These are phyloP conservation scores for Epirrhoe alternata DNA, from an alignment of 2,888 invertebrate genomes.

Conservation along the genomic window DNA sequence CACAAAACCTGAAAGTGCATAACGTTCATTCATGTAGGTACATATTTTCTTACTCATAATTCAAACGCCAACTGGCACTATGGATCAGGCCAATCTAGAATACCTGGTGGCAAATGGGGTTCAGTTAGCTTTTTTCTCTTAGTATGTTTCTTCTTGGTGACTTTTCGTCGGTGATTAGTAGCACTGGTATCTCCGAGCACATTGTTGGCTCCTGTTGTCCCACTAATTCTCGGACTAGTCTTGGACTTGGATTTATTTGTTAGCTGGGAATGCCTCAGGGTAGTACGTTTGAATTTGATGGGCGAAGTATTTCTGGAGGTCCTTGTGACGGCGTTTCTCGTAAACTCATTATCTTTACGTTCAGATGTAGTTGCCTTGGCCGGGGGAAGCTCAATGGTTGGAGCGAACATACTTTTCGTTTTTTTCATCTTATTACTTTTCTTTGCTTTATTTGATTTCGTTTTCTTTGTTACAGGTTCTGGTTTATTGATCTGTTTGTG, in stretches of 20 bases:
- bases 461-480: slow-evolving; percentile 46
- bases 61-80: slow-evolving; percentile 9
- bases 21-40: slow-evolving; percentile 14
- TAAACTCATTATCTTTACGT: slow-evolving; percentile 36
- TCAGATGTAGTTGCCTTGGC: slow-evolving; percentile 46
- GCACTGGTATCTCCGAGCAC: slow-evolving; percentile 16
- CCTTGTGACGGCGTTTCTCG: slow-evolving; percentile 29
- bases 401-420: slow-evolving; percentile 49
- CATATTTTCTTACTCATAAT: neutral
- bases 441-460: slow-evolving; percentile 39
- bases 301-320: slow-evolving; percentile 47
- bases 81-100: slow-evolving; percentile 32
- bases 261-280: slow-evolving; percentile 30
- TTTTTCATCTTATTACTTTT: slow-evolving; percentile 46
- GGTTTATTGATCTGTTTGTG: slow-evolving; percentile 21
- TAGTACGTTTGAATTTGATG: slow-evolving; percentile 39
- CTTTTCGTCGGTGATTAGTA: slow-evolving; percentile 38
- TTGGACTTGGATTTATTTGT: slow-evolving; percentile 30
- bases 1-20: slow-evolving; percentile 25
- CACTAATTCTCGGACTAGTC: slow-evolving; percentile 21
- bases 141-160: slow-evolving; percentile 48
- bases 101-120: slow-evolving; percentile 41
- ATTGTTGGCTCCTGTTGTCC: slow-evolving; percentile 3
- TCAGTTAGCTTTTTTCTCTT: slow-evolving; percentile 46
- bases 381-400: slow-evolving; percentile 27